These are phyloP conservation scores for Eupithecia abbreviata DNA, from an alignment of 2,888 invertebrate genomes.

Conservation along the genomic window DNA sequence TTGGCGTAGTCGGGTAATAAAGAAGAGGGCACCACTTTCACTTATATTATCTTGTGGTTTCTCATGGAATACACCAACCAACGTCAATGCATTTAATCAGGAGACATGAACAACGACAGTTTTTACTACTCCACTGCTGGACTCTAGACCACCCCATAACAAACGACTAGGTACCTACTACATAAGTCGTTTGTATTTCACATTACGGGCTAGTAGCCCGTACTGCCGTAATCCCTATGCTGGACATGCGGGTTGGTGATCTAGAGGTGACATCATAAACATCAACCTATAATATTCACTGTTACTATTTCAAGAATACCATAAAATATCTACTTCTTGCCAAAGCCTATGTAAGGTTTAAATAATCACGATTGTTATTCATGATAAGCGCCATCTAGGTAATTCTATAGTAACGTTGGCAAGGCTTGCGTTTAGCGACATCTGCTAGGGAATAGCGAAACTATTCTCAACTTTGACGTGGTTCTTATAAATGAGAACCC, in stretches of 20 bases:
- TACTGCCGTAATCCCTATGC: neutral
- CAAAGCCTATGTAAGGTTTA: too few relatives aligned
- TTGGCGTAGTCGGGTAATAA: neutral
- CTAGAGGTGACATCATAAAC: neutral
- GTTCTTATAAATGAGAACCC: neutral
- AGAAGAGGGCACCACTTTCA: neutral
- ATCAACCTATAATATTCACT: neutral
- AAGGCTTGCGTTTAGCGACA: slow-evolving; percentile 41
- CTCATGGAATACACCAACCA: neutral
- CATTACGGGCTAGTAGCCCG: too few relatives aligned
- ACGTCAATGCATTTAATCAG: neutral
- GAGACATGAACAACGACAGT: neutral
- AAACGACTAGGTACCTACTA: neutral
- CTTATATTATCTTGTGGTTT: neutral
- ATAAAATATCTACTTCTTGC: neutral
- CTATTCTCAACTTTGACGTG: neutral
- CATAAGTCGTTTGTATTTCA: too few relatives aligned
- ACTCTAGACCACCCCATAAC: neutral
- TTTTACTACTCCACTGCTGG: neutral
- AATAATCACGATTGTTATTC: neutral
- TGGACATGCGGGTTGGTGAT: neutral
- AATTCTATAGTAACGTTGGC: neutral
- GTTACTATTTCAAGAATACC: neutral
- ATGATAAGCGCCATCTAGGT: neutral
- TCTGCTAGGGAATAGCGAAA: slow-evolving; percentile 50